Percentiles rank a stretch among this genome's conserved stretches.
phyloP scores from a whole-genome alignment of 2,888 invertebrate species.

The Cosmia pyralina region DNA sequence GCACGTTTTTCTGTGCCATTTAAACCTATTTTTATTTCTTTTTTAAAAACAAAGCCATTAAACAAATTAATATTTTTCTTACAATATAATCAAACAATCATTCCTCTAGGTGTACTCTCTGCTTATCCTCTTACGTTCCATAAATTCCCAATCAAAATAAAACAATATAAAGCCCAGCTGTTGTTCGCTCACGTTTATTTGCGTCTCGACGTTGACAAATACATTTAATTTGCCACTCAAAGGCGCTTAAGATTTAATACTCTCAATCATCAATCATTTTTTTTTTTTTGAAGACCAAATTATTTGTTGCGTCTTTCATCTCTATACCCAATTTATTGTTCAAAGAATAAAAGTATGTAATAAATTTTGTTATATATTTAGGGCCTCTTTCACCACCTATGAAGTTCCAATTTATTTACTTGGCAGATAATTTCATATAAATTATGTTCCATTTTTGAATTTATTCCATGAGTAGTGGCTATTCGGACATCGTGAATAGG shows the following conservation, averaged over 20 bases:
- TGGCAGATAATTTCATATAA: too few relatives aligned
- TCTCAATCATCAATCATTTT: conserved; percentile 59
- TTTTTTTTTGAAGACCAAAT: conserved; percentile 37
- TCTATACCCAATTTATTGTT: conserved; percentile 34
- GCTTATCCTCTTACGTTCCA: neutral
- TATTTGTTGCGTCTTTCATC: conserved; percentile 34
- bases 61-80: too few relatives aligned
- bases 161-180: conserved; percentile 49
- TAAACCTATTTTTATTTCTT: neutral
- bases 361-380: too few relatives aligned
- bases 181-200: conserved; percentile 51
- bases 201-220: conserved; percentile 58
- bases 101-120: neutral
- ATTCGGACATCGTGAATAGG: too few relatives aligned
- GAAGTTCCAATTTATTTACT: too few relatives aligned
- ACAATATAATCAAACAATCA: neutral
- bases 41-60: neutral
- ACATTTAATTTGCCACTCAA: conserved; percentile 60
- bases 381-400: too few relatives aligned
- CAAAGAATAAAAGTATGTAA: neutral
- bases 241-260: conserved; percentile 59
- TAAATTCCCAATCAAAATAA: conserved; percentile 45
- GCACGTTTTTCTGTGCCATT: neutral
- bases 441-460: too few relatives aligned
- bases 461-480: too few relatives aligned